Percentiles rank a stretch among this genome's conserved stretches.
phyloP scores from a whole-genome alignment of 2,113 vertebrate genomes.

The Boulengerochromis microlepis region DNA sequence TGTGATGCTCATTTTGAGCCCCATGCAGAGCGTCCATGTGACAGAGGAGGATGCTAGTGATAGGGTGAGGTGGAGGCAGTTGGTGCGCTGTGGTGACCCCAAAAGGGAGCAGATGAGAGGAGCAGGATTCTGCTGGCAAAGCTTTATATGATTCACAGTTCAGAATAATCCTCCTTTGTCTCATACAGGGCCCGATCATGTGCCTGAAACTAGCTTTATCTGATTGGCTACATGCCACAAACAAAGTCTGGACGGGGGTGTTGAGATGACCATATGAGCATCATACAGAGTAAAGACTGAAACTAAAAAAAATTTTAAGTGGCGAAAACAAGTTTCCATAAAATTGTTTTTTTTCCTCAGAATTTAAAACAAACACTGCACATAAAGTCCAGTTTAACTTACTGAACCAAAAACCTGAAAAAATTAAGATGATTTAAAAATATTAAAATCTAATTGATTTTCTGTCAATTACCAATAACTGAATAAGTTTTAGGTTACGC shows the following conservation, averaged over 20 bases:
- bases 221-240: not conserved
- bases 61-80: not conserved
- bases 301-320: accelerated
- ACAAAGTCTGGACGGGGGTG: not conserved
- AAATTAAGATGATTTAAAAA: not conserved
- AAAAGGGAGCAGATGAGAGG: not conserved
- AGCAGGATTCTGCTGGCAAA: not conserved
- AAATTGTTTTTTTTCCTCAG: accelerated
- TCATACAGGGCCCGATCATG: not conserved
- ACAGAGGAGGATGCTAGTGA: not conserved
- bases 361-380: not conserved
- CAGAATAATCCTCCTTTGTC: not conserved
- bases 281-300: not conserved
- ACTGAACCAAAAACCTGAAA: not conserved
- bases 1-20: not conserved
- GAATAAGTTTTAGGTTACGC: not conserved
- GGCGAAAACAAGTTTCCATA: not conserved
- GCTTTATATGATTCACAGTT: not conserved
- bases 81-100: not conserved
- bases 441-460: not conserved
- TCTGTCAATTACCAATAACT: not conserved
- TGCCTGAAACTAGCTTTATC: not conserved
- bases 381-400: not conserved
- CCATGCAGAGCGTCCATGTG: not conserved
- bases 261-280: not conserved